Evolutionary conservation across 1,140 invertebrate species (phyloP).

Genomic region (Euwallacea similis): DNA sequence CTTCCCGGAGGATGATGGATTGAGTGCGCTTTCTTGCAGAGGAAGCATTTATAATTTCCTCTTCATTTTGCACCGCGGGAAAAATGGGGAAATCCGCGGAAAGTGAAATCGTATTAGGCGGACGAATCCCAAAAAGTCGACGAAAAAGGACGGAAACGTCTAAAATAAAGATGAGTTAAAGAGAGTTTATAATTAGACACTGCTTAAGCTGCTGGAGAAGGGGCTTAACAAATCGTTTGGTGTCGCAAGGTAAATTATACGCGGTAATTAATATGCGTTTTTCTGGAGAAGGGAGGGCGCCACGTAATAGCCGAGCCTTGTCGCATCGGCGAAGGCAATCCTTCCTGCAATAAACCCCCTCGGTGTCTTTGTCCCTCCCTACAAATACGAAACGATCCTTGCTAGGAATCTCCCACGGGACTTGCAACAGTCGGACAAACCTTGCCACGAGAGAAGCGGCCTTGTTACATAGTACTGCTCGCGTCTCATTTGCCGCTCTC

Average conservation of each 20-base stretch:
- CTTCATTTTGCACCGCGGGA: neutral
- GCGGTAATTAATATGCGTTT: conserved; percentile 31
- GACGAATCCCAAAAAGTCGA: conserved; percentile 4
- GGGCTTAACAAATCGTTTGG: conserved; percentile 35
- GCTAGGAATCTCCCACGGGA: too few relatives aligned
- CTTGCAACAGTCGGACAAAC: too few relatives aligned
- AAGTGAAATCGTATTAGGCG: conserved; percentile 2
- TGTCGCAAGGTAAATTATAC: conserved; percentile 33
- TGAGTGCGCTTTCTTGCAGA: conserved; percentile 1
- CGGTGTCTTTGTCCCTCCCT: neutral
- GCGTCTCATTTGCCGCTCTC: conserved; percentile 15
- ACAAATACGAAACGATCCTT: too few relatives aligned
- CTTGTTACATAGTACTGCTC: conserved; percentile 1
- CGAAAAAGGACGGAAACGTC: conserved; percentile 17
- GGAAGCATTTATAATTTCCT: conserved; percentile 10
- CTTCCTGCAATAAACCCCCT: neutral
- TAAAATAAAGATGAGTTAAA: conserved; percentile 29
- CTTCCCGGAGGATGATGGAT: conserved; percentile 9
- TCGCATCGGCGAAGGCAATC: neutral
- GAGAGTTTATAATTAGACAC: conserved; percentile 37
- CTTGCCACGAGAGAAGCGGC: neutral
- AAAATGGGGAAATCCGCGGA: conserved; percentile 1
- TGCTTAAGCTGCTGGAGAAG: conserved; percentile 30
- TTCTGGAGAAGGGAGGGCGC: conserved; percentile 7
- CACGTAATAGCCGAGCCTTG: neutral